phyloP scores from a whole-genome alignment of 2,888 invertebrate genomes.

The Heliothis peltigera region DNA sequence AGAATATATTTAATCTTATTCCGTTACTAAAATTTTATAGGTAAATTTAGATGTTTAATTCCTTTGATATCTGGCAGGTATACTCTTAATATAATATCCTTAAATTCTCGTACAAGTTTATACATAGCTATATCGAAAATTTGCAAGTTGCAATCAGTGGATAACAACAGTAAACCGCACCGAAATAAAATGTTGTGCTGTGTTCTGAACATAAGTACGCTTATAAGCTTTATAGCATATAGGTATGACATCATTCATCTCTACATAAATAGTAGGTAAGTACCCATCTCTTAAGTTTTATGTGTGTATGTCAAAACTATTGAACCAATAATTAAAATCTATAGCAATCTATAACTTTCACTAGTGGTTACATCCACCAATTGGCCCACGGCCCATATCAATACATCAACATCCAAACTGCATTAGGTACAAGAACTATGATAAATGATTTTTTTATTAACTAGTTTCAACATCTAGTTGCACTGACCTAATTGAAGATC shows the following conservation, averaged over 20 bases:
- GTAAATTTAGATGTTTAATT: too few species aligned
- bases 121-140: too few species aligned
- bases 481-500: conserved; percentile 65
- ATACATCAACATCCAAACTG: conserved; percentile 43
- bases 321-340: conserved; percentile 50
- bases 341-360: conserved; percentile 63
- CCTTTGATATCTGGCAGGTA: too few species aligned
- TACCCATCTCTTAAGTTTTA: neutral
- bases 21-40: too few species aligned
- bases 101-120: too few species aligned
- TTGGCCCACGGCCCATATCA: conserved; percentile 51
- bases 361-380: conserved; percentile 51
- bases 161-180: too few species aligned
- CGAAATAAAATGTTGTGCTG: too few species aligned
- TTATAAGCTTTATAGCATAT: too few species aligned
- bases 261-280: neutral
- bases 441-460: conserved; percentile 73
- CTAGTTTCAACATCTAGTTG: conserved; percentile 66
- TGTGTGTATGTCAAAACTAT: conserved; percentile 39
- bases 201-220: too few species aligned
- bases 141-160: too few species aligned
- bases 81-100: too few species aligned
- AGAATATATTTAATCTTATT: too few species aligned
- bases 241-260: conserved; percentile 22
- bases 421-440: conserved; percentile 56